Base-by-base conservation (phyloP, 2,888 invertebrate species). In the Colostygia pectinataria region DNA sequence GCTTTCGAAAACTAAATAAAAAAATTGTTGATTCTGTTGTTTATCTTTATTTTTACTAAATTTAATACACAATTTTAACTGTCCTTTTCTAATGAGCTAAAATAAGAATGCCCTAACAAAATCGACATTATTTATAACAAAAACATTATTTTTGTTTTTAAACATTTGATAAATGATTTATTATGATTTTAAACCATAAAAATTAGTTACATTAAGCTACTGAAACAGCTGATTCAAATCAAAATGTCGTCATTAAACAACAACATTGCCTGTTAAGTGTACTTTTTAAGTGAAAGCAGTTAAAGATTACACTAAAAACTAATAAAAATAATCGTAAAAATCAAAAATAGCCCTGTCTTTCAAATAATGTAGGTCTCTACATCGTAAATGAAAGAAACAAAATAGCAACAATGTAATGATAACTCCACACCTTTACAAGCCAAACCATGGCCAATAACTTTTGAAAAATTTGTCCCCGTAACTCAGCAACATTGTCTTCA, bases 401-500 rank as follows among this genome's bases (percentile, higher is more conserved):
- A 53, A 46, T 42, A 42, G 13, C 12, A 37, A 59, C 18, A 56
- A 53, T 31, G 45, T 37, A n/a, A 31, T 45, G 20, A 9, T 48
- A 9, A 44, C 74, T 76, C 80, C 29, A 77, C 61, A 56, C 63
- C 57, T 66, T 72, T 68, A 45, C 12, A 54, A 67, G 67, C 55
- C 55, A 61, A 39, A 50, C 50, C 53, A 54, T 52, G 38, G 53
- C 56, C 50, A 65, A 68, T 63, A 72, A 66, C 64, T 68, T 61
- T 73, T 62, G 59, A 61, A 74, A 78, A 84, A 81, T 83, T 83
- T 78, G 82, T 81, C 66, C 71, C 67, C 71, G 70, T 84, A 82
- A 82, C 68, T 88, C 80, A 80, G 65, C 82, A 83, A 85, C 84
- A 80, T 77, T 83, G 85, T 84, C 51, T 37, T 14, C 2, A 67